Conservation (phyloP, 2,113 vertebrate genomes). For the Embiotoca jacksoni region DNA sequence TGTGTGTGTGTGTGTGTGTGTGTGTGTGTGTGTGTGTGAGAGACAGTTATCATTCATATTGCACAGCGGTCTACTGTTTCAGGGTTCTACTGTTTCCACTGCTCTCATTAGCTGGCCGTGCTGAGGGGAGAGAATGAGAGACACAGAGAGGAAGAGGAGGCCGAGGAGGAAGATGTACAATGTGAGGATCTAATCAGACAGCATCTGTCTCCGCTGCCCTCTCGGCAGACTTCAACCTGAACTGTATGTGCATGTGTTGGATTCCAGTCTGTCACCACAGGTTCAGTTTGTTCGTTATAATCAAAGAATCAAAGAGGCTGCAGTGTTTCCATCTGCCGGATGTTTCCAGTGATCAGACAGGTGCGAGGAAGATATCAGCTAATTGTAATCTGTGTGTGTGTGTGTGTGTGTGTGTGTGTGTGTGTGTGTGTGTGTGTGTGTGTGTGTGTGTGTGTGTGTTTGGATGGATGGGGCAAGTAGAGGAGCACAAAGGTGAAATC, state of each 20-base stretch:
- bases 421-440: background rate
- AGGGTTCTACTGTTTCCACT: conserved; percentile 45
- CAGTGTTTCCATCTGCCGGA: conserved; percentile 49
- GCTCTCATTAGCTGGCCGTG: conserved; percentile 2
- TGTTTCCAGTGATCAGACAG: conserved; percentile 36
- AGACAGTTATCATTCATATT: conserved; percentile 40
- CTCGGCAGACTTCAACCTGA: conserved; percentile 7
- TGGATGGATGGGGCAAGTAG: background rate
- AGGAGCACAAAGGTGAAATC: background rate
- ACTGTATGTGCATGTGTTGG: conserved; percentile 28
- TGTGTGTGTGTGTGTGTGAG: background rate
- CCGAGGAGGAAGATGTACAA: background rate
- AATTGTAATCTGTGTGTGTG: conserved; percentile 4
- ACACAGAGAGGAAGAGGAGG: background rate
- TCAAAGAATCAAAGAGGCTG: conserved; percentile 24
- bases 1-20: too few species aligned
- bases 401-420: too few species aligned
- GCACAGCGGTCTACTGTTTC: conserved; percentile 44
- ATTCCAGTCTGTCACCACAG: conserved; percentile 33
- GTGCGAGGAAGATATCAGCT: conserved; percentile 16
- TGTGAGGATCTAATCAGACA: conserved; percentile 59
- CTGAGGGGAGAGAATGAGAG: background rate
- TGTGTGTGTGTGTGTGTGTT: background rate
- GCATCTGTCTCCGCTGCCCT: conserved; percentile 27
- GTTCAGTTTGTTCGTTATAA: conserved; percentile 31